These are phyloP conservation scores for Troides helena DNA, from an alignment of 2,888 invertebrate species.

Conservation along the genomic window DNA sequence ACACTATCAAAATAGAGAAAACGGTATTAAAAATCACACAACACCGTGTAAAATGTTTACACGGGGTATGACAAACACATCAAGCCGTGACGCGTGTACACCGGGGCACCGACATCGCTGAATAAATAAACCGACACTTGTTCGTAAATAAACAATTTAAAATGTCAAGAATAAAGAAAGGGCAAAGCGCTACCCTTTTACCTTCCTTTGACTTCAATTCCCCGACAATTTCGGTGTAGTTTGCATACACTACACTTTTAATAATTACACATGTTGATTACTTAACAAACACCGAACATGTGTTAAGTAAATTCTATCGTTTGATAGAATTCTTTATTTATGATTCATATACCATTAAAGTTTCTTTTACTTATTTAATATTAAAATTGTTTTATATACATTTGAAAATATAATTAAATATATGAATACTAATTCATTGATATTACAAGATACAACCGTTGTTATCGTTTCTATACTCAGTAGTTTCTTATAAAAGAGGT, in stretches of 20 bases:
- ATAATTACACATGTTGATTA: slow-evolving; percentile 19
- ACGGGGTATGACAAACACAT: slow-evolving; percentile 30
- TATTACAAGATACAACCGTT: too few relatives aligned
- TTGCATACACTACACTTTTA: slow-evolving; percentile 42
- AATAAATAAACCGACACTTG: slow-evolving; percentile 79
- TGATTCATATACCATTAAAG: too few relatives aligned
- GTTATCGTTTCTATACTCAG: too few relatives aligned
- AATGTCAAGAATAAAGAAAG: slow-evolving; percentile 77
- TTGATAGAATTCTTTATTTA: too few relatives aligned
- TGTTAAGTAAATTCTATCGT: background rate
- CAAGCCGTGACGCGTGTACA: slow-evolving; percentile 33
- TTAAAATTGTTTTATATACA: too few relatives aligned
- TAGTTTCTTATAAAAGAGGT: too few relatives aligned
- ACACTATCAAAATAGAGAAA: background rate
- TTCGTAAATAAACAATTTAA: slow-evolving; percentile 79
- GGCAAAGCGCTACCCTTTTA: slow-evolving; percentile 68
- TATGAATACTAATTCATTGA: too few relatives aligned
- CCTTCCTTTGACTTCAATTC: slow-evolving; percentile 66
- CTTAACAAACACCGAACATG: background rate
- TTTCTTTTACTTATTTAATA: too few relatives aligned
- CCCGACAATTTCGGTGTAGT: slow-evolving; percentile 69
- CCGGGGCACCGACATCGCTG: slow-evolving; percentile 47
- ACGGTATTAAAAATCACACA: slow-evolving; percentile 6
- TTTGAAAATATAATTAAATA: too few relatives aligned
- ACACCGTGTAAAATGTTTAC: slow-evolving; percentile 1